phyloP scores from a whole-genome alignment of 2,797 vertebrate species.

The Microtus agrestis region DNA sequence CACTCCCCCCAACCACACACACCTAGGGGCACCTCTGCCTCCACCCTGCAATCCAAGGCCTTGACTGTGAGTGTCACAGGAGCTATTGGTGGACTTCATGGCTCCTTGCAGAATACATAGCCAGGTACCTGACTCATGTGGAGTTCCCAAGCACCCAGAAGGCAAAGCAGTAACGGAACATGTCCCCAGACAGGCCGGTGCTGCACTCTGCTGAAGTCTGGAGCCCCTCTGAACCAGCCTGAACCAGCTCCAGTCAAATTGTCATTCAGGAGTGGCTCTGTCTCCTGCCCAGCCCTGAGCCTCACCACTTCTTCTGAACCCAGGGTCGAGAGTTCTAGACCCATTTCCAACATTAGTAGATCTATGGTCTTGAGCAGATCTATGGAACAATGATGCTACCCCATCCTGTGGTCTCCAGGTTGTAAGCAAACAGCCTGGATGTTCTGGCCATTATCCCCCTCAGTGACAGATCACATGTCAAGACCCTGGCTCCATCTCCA shows the following conservation, averaged over 20 bases:
- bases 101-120: neutral
- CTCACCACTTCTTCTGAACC: accelerated
- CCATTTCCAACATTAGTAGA: neutral
- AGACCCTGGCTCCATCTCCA: neutral
- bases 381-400: accelerated
- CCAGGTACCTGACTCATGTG: too few species aligned
- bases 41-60: neutral
- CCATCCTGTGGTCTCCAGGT: too few species aligned
- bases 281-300: accelerated
- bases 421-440: neutral
- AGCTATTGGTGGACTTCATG: neutral
- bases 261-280: accelerated
- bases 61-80: accelerated
- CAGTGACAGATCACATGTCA: accelerated
- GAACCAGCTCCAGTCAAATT: neutral
- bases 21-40: neutral
- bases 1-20: neutral
- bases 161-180: neutral
- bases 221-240: accelerated
- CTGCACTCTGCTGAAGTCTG: accelerated
- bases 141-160: too few species aligned
- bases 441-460: neutral
- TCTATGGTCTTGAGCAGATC: neutral
- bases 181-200: accelerated
- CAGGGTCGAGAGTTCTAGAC: neutral